These are phyloP conservation scores for Hyaena hyaena DNA, from an alignment of 2,113 vertebrate species.

Conservation along the genomic window DNA sequence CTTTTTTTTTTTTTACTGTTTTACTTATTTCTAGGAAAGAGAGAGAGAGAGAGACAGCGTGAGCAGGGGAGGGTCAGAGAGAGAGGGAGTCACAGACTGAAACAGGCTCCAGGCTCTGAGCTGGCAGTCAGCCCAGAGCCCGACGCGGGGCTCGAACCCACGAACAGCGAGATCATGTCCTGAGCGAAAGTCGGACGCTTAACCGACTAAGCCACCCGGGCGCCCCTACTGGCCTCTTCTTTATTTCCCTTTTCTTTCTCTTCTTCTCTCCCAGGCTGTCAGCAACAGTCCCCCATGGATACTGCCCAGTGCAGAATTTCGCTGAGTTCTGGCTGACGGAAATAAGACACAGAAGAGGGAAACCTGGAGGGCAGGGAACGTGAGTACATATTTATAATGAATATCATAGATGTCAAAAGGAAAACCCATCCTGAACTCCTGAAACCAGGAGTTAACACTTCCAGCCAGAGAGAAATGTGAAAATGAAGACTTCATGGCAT, in stretches of 20 bases:
- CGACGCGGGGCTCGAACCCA: too few relatives aligned
- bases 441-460: conserved; percentile 81
- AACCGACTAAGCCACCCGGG: too few relatives aligned
- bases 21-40: too few relatives aligned
- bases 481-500: conserved; percentile 80
- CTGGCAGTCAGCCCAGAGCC: too few relatives aligned
- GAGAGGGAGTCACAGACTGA: too few relatives aligned
- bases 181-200: too few relatives aligned
- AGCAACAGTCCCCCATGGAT: not conserved
- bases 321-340: conserved; percentile 20
- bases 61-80: too few relatives aligned
- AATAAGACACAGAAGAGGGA: conserved; percentile 4
- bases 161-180: too few relatives aligned
- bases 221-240: not conserved
- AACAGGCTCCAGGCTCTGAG: too few relatives aligned
- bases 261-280: not conserved
- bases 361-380: not conserved
- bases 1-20: too few relatives aligned
- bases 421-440: conserved; percentile 71
- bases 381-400: not conserved
- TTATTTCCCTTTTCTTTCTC: not conserved
- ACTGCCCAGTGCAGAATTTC: not conserved
- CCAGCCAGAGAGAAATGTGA: conserved; percentile 77
- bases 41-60: too few relatives aligned
- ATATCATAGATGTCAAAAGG: not conserved